Evolutionary conservation across 1,140 invertebrate genomes (phyloP).

Genomic region (Laupala kohalensis): DNA sequence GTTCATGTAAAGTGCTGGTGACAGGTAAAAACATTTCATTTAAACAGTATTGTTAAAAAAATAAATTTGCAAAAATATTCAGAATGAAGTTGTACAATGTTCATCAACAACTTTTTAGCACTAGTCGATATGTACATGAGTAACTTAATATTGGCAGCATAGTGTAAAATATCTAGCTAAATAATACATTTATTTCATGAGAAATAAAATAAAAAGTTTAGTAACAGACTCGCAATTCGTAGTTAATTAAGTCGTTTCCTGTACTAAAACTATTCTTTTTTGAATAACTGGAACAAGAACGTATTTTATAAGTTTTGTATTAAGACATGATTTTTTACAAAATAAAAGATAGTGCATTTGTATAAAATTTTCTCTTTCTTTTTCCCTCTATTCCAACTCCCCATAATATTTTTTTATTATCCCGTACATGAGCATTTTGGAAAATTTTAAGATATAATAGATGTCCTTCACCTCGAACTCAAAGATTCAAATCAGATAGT

Average conservation of each 20-base stretch:
- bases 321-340: neutral
- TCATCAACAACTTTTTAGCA: no score
- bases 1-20: neutral
- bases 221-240: neutral
- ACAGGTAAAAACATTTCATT: neutral
- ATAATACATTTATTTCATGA: neutral
- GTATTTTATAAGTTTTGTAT: neutral
- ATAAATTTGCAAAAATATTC: neutral
- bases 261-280: neutral
- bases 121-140: no score
- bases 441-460: no score
- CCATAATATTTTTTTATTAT: no score
- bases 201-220: neutral
- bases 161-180: neutral
- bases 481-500: no score
- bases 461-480: no score
- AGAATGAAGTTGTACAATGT: neutral
- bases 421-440: no score
- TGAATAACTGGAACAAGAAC: neutral
- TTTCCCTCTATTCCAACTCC: no score
- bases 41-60: neutral
- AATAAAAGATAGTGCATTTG: neutral
- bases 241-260: neutral
- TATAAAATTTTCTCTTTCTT: neutral
- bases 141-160: neutral